Evolutionary conservation across 2,888 invertebrate species (phyloP).

Genomic region (Eristalinus aeneus): DNA sequence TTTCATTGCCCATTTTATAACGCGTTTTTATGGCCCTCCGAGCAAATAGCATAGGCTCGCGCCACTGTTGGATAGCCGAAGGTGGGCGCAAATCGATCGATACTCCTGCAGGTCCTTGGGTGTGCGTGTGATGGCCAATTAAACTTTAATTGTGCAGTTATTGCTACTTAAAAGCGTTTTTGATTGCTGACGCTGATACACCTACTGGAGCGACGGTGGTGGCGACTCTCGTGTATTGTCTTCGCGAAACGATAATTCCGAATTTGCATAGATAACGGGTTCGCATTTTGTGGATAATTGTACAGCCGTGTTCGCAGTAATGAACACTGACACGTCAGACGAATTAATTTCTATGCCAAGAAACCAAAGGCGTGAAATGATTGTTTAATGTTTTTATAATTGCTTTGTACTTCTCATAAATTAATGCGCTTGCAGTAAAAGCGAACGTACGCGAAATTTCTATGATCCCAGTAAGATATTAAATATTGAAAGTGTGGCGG

Average conservation of each 20-base stretch:
- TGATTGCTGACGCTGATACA: neutral
- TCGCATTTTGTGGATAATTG: neutral
- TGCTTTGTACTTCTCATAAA: neutral
- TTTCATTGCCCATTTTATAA: neutral
- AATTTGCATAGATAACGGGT: neutral
- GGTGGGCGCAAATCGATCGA: neutral
- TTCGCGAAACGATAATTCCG: neutral
- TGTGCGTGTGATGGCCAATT: conserved; percentile 62
- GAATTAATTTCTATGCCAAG: neutral
- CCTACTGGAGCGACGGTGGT: neutral
- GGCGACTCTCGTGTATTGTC: neutral
- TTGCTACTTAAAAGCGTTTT: conserved; percentile 48
- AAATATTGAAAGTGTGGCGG: too few relatives aligned
- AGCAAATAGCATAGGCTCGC: neutral
- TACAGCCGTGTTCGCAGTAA: neutral
- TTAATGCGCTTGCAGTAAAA: too few relatives aligned
- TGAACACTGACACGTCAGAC: neutral
- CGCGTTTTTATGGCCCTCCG: neutral
- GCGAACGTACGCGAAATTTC: too few relatives aligned
- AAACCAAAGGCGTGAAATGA: neutral
- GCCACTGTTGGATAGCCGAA: neutral
- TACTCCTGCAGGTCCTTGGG: neutral
- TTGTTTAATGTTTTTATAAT: neutral
- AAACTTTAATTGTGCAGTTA: conserved; percentile 67
- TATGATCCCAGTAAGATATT: too few relatives aligned